These are phyloP conservation scores for Halichondria panicea DNA, from an alignment of 37 sponge, comb jelly and placozoan species.

Conservation along the genomic window DNA sequence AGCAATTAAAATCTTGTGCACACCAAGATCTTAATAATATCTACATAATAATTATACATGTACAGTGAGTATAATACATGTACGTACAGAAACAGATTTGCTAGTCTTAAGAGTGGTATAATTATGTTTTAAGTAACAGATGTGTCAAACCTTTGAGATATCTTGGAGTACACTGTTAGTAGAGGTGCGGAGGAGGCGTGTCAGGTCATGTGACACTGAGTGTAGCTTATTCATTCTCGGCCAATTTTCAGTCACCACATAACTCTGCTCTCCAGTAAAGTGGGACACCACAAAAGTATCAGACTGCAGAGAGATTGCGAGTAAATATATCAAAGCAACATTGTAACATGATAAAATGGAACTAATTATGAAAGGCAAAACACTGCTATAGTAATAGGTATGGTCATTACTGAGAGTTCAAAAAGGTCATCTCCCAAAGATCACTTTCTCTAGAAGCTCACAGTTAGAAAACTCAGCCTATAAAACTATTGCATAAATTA, in stretches of 20 bases:
- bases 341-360: not conserved
- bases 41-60: too few relatives aligned
- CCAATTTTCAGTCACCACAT: conserved; percentile 6
- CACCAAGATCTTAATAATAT: too few relatives aligned
- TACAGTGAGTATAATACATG: not conserved
- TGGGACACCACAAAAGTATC: conserved; percentile 13
- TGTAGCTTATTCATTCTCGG: not conserved
- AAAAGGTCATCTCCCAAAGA: too few relatives aligned
- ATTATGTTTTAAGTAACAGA: not conserved
- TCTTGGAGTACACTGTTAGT: not conserved
- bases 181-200: not conserved
- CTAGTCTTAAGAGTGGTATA: not conserved
- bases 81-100: not conserved
- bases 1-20: too few relatives aligned
- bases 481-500: too few relatives aligned
- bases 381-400: too few relatives aligned
- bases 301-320: not conserved
- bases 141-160: not conserved
- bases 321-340: not conserved
- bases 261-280: conserved; percentile 23
- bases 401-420: too few relatives aligned
- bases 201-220: not conserved
- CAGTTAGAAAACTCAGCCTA: too few relatives aligned
- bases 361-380: not conserved
- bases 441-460: too few relatives aligned